Evolutionary conservation across 2,113 vertebrate genomes (phyloP).

Genomic region (Cygnus buccinator): DNA sequence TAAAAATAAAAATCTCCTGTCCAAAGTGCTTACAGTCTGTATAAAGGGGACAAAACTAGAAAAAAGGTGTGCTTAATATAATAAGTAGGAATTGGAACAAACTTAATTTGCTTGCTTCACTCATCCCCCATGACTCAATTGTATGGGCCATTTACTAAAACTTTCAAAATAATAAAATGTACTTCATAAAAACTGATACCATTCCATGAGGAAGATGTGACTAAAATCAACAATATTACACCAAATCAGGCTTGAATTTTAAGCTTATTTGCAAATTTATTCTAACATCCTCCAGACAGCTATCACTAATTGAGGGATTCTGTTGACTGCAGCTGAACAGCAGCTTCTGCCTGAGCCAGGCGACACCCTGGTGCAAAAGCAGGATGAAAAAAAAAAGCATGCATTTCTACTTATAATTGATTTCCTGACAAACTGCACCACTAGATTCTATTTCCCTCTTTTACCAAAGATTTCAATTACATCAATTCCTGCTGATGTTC

Average conservation of each 20-base stretch:
- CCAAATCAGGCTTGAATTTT: background rate
- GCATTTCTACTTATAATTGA: background rate
- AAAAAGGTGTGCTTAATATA: background rate
- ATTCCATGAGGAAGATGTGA: background rate
- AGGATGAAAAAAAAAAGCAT: background rate
- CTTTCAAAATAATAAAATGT: background rate
- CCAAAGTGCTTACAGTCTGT: background rate
- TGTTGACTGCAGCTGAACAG: background rate
- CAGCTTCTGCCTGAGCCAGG: background rate
- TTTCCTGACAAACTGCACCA: background rate
- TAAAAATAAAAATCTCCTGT: background rate
- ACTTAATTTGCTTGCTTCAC: background rate
- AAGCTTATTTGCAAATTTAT: background rate
- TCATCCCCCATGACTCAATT: background rate
- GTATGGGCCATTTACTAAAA: background rate
- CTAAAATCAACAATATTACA: background rate
- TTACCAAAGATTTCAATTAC: background rate
- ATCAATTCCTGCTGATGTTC: background rate
- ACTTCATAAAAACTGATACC: background rate
- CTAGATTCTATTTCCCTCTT: background rate
- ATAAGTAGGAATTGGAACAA: background rate
- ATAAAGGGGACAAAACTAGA: background rate
- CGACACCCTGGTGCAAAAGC: background rate
- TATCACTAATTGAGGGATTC: background rate
- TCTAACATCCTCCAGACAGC: background rate